Conservation (phyloP, 2,888 invertebrate genomes). For the Mechanitis mazaeus region DNA sequence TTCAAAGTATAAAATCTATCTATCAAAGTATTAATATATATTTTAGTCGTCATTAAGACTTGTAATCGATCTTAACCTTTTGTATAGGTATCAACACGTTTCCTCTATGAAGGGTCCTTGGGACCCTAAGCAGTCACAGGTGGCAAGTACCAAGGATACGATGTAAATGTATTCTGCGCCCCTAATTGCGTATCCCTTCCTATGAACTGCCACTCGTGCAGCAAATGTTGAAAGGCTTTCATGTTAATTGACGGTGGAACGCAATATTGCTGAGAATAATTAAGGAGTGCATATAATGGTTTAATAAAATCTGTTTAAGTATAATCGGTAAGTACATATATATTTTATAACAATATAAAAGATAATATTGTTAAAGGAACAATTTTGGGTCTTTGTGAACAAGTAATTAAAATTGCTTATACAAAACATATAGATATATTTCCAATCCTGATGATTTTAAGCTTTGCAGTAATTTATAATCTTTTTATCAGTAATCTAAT, state of each 20-base stretch:
- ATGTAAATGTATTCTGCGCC: constrained; percentile 30
- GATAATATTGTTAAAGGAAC: too few relatives aligned
- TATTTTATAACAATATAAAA: too few relatives aligned
- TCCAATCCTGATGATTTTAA: too few relatives aligned
- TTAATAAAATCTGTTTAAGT: background rate
- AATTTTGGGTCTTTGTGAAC: too few relatives aligned
- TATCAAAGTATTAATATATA: background rate
- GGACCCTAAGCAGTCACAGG: constrained; percentile 41
- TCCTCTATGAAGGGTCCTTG: constrained; percentile 46
- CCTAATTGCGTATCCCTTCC: constrained; percentile 31
- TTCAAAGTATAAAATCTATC: too few relatives aligned
- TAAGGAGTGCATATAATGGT: constrained; percentile 13
- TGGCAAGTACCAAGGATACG: constrained; percentile 43
- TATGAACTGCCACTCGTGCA: constrained; percentile 24
- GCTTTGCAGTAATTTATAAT: too few relatives aligned
- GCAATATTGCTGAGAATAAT: constrained; percentile 17
- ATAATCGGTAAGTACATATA: background rate
- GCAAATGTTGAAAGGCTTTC: constrained; percentile 26
- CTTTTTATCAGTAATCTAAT: too few relatives aligned
- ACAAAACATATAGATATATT: too few relatives aligned
- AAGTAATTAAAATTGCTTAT: too few relatives aligned
- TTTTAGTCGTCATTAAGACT: constrained; percentile 1
- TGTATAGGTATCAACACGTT: constrained; percentile 41
- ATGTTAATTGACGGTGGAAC: constrained; percentile 22
- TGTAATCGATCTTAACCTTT: background rate